phyloP scores from a whole-genome alignment of 2,113 vertebrate genomes.

The Raja brachyura region DNA sequence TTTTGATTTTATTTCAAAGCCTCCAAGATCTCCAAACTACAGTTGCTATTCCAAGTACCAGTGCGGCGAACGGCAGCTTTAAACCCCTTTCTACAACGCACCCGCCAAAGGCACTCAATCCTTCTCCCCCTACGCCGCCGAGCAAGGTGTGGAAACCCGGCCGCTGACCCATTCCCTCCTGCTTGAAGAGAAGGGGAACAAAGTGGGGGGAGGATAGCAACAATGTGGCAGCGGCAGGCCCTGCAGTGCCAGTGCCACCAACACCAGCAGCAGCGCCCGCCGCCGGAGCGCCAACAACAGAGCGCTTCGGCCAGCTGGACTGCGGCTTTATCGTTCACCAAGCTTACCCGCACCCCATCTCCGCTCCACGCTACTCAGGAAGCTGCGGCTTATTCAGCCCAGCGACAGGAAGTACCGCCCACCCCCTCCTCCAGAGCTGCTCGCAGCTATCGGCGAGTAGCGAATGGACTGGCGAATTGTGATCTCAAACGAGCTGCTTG shows the following conservation, averaged over 20 bases:
- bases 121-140: too few relatives aligned
- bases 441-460: not conserved
- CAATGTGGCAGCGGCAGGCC: not conserved
- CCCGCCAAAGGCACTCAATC: too few relatives aligned
- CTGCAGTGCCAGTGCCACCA: too few relatives aligned
- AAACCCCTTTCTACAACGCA: not conserved
- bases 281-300: not conserved
- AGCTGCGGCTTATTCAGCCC: not conserved
- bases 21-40: too few relatives aligned
- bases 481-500: not conserved
- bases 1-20: too few relatives aligned
- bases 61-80: not conserved
- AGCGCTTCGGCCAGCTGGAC: not conserved
- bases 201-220: not conserved
- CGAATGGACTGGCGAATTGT: not conserved
- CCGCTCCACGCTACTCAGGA: not conserved
- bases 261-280: not conserved
- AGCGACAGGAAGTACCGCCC: conserved; percentile 5
- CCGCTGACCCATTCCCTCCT: not conserved
- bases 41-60: too few relatives aligned
- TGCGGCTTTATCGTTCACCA: not conserved
- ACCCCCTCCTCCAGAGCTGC: too few relatives aligned
- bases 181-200: not conserved
- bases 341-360: not conserved
- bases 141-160: not conserved